Percentiles rank a stretch among this genome's conserved stretches.
phyloP scores from a whole-genome alignment of 2,797 vertebrate species.

The Gymnopithys bicolor region DNA sequence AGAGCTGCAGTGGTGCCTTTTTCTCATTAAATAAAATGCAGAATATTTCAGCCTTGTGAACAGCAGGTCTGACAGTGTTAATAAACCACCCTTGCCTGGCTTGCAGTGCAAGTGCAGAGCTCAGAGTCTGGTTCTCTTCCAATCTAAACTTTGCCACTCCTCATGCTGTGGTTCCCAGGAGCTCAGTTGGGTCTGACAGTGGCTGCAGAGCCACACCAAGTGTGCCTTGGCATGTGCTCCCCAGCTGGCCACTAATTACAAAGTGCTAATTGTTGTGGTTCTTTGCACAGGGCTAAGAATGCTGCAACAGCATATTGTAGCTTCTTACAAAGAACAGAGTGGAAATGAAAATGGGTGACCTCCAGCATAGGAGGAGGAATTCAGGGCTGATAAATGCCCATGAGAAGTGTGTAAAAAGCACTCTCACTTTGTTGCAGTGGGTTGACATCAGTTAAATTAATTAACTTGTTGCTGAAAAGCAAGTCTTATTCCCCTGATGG shows the following conservation, averaged over 20 bases:
- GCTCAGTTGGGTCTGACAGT: background rate
- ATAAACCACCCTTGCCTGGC: background rate
- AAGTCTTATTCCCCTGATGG: background rate
- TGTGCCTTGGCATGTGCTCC: background rate
- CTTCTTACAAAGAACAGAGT: background rate
- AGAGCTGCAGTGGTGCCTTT: background rate
- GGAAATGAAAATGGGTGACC: background rate
- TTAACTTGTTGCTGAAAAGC: background rate
- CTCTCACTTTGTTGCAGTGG: background rate
- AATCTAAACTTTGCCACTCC: background rate
- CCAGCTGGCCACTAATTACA: background rate
- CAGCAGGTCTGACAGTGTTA: background rate
- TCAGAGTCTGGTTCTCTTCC: background rate
- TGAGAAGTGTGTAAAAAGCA: background rate
- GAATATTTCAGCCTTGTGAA: background rate
- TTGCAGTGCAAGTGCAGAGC: background rate
- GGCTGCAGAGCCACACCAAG: background rate
- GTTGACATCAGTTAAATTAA: background rate
- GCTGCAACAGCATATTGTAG: background rate
- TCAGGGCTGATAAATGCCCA: background rate
- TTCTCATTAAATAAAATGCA: background rate
- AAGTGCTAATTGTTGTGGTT: conserved; percentile 13
- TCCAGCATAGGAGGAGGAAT: background rate
- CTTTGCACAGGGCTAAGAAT: background rate
- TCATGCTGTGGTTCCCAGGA: background rate